Evolutionary conservation across 2,888 invertebrate species (phyloP).

Genomic region (Aquatica leii): DNA sequence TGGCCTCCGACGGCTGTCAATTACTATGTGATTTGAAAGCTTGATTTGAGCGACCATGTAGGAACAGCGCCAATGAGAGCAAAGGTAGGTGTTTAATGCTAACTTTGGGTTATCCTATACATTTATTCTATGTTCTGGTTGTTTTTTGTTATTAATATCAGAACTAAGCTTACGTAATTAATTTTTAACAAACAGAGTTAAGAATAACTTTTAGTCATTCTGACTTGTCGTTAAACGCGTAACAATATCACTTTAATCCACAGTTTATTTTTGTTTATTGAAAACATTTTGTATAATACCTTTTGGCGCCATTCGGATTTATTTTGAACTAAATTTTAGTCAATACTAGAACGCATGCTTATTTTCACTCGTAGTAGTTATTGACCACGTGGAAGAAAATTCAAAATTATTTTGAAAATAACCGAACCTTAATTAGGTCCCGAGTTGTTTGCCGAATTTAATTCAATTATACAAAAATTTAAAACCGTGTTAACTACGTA

Average conservation of each 20-base stretch:
- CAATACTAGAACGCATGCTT: constrained; percentile 21
- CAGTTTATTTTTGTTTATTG: neutral
- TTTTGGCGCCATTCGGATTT: constrained; percentile 20
- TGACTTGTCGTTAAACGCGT: no score
- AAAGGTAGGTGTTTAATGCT: constrained; percentile 41
- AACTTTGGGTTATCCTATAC: neutral
- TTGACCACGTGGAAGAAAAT: constrained; percentile 14
- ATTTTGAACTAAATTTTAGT: constrained; percentile 17
- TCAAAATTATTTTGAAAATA: constrained; percentile 2
- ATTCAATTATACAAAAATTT: neutral
- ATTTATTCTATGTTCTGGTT: neutral
- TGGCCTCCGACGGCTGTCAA: constrained; percentile 47
- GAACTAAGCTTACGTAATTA: no score
- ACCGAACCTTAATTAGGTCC: neutral
- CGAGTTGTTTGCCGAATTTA: neutral
- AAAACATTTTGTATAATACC: constrained; percentile 13
- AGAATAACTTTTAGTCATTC: no score
- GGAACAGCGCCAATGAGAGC: constrained; percentile 46
- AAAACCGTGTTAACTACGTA: no score
- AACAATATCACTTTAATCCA: no score
- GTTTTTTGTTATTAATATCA: no score
- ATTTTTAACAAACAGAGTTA: no score
- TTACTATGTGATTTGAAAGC: constrained; percentile 45
- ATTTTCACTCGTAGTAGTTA: constrained; percentile 6
- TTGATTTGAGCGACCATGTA: constrained; percentile 49